Evolutionary conservation across 2,888 invertebrate genomes (phyloP), one percentile per base, ranked within the genome.

Genomic region (Dynastes hyllus): DNA sequence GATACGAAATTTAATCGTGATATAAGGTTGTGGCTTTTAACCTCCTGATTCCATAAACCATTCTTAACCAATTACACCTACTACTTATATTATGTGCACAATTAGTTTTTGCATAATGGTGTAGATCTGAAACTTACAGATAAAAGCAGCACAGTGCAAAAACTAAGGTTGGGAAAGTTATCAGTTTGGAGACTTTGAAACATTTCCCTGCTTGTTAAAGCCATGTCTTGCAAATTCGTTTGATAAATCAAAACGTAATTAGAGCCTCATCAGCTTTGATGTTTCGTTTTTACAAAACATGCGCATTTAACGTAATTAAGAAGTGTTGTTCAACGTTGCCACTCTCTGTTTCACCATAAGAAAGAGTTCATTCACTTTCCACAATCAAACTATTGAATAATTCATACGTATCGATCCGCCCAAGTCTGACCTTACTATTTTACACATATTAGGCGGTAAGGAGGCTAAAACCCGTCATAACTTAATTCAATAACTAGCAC

Each of bases 361-460:
- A 81, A 82, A 81, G 88, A 88, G 89, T 89, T 89, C 89, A 88
- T 88, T 89, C 89, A 89, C 89, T 89, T 88, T 88, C 89, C 87
- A 88, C 87, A 86, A 87, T 88, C 45, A 75, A 61, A 75, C 88
- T 88, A 88, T 88, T 89, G 89, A 89, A 89, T 89, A 88, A 89
- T 89, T 88, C 88, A 89, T 89, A 87, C 51, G 27, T 88, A 89
- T 89, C 88, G 89, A 89, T 88, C 87, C 87, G 86, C 85, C 87
- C 86, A 86, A 87, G 88, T 89, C 88, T 88, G 89, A 89, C 88
- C 88, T 88, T 89, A 88, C 88, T 88, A 86, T 87, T 87, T 87
- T 87, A 85, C 88, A 87, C 88, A 88, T 88, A 88, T 89, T 89
- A 88, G 88, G 88, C 87, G 88, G 87, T 86, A 50, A 8, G 61